phyloP scores from a whole-genome alignment of 2,113 vertebrate species.

The Corythornis cristatus region DNA sequence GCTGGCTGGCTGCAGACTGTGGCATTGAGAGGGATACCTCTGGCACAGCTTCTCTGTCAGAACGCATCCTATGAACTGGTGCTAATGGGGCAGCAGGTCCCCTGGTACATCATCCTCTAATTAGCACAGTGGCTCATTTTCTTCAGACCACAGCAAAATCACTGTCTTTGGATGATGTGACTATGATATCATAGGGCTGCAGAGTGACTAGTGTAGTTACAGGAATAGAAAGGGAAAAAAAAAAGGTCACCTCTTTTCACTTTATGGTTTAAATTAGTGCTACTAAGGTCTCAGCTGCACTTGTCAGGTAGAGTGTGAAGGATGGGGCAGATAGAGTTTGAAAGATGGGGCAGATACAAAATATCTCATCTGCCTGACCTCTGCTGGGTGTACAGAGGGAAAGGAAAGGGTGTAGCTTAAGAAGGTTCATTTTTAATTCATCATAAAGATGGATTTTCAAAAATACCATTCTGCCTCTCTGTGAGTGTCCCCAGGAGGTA shows the following conservation, averaged over 20 bases:
- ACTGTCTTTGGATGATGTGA: not conserved
- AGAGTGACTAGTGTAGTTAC: not conserved
- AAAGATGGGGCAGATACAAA: not conserved
- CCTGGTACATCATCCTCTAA: not conserved
- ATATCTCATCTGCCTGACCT: not conserved
- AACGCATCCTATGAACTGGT: not conserved
- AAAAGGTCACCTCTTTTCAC: not conserved
- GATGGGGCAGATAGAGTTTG: not conserved
- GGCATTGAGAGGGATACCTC: not conserved
- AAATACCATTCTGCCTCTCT: not conserved
- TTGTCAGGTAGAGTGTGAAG: not conserved
- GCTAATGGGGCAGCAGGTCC: not conserved
- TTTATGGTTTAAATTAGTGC: not conserved
- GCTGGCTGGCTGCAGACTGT: not conserved
- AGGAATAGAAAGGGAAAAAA: not conserved
- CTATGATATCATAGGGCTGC: slow-evolving; percentile 5
- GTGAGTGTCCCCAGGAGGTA: not conserved
- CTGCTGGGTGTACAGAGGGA: not conserved
- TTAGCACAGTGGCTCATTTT: not conserved
- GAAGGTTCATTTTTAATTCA: not conserved
- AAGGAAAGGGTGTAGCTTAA: not conserved
- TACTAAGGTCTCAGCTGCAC: not conserved
- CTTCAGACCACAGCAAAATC: not conserved
- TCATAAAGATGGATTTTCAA: not conserved
- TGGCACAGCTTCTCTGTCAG: not conserved